Base-by-base conservation (phyloP, 2,797 vertebrate species). In the Falco columbarius region DNA sequence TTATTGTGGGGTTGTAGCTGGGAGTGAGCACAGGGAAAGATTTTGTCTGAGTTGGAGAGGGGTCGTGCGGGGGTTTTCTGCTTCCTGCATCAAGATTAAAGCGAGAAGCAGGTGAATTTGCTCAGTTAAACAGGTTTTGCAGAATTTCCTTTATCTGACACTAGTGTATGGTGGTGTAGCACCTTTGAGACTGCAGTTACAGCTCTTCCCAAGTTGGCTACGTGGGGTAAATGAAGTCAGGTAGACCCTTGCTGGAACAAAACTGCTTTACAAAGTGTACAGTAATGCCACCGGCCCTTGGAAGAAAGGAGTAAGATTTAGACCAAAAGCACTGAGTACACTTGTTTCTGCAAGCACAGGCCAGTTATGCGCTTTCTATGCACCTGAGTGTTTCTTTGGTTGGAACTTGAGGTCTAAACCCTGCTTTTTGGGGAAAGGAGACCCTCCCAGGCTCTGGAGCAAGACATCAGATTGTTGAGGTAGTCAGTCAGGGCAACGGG, bases 141-240 rank as follows among this genome's bases (percentile, higher is more conserved):
- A 83, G 63, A 15, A 5, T 91, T 84, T 75, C 70, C 54, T 70
- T 49, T 29, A 17, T 58, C 42, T 70, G 38, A 55, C 7, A 5
- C 21, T 19, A 6, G 34, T 0, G 0, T 40, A 21, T 3, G 17
- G 56, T 47, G 17, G 5, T 56, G 59, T 40, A 22, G 62, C 5
- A 8, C 42, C 61, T 85, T 11, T 47, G 63, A 71, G 40, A 42
- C 29, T 71, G 72, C 55, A 81, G 34, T 47, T 80, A 49, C 51
- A 52, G 63, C 61, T 70, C 27, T 77, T 51, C 36, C 26, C 49
- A 71, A 18, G 6, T 6, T 71, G 86, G 23, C n/a, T 17, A 0
- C 0, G 0, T 44, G 1, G 6, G n/a, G 10, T 52, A 47, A 36
- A 40, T 12, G 11, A 47, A 62, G 38, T 20, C 26, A 34, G 27